These are phyloP conservation scores for Drosophila quadrilineata DNA, from an alignment of 1,140 invertebrate species.

Conservation along the genomic window DNA sequence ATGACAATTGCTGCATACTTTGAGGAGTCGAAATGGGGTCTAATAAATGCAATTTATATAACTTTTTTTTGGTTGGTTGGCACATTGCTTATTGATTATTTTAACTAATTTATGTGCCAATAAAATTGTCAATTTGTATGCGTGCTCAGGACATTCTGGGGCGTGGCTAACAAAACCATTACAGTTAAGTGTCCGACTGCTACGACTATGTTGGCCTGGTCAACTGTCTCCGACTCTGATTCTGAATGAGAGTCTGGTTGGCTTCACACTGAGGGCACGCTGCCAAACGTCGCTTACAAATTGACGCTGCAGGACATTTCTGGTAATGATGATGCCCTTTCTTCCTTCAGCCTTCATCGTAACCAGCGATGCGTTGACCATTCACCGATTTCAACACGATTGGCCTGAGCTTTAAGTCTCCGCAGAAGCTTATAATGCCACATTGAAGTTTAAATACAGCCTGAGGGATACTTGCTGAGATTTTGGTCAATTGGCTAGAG, in stretches of 20 bases:
- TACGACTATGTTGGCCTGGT: constrained; percentile 1
- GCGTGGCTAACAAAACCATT: constrained; percentile 60
- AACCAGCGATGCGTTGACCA: constrained; percentile 17
- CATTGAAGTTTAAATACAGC: constrained; percentile 53
- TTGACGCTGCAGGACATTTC: constrained; percentile 70
- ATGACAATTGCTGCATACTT: constrained; percentile 46
- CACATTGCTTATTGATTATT: constrained; percentile 77
- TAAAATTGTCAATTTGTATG: constrained; percentile 77
- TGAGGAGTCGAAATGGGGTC: constrained; percentile 44
- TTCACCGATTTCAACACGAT: constrained; percentile 18
- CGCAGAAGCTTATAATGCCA: constrained; percentile 59
- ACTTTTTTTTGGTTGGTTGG: constrained; percentile 53
- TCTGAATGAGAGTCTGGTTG: background rate
- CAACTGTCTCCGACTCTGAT: no score
- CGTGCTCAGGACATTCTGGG: constrained; percentile 36
- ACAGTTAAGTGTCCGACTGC: constrained; percentile 62
- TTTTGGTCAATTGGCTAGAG: constrained; percentile 41
- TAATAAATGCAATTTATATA: constrained; percentile 71
- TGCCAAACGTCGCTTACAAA: constrained; percentile 68
- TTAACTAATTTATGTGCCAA: constrained; percentile 75
- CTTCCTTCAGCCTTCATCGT: background rate
- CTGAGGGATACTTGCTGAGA: constrained; percentile 33
- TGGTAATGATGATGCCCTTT: constrained; percentile 62
- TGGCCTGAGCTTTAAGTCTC: constrained; percentile 25
- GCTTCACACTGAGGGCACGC: constrained; percentile 45